phyloP scores from a whole-genome alignment of 2,888 invertebrate species.

The Meloe dianella region DNA sequence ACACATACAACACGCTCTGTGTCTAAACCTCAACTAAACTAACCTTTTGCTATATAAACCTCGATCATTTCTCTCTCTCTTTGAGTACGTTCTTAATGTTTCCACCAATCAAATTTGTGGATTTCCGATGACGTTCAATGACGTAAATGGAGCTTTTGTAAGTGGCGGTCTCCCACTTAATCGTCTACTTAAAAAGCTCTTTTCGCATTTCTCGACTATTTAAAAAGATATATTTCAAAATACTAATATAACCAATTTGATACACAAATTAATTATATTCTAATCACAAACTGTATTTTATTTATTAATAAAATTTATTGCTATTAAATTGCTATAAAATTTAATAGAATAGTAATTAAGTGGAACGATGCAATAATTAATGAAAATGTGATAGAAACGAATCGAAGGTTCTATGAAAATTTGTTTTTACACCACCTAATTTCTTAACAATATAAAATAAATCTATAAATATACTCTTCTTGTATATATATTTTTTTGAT shows the following conservation, averaged over 20 bases:
- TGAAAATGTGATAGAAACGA: too few species aligned
- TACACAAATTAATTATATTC: too few species aligned
- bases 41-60: slow-evolving; percentile 50
- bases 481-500: slow-evolving; percentile 19
- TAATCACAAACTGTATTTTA: too few species aligned
- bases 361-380: too few species aligned
- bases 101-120: slow-evolving; percentile 46
- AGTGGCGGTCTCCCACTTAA: slow-evolving; percentile 40
- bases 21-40: slow-evolving; percentile 53
- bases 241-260: too few species aligned
- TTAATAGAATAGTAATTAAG: too few species aligned
- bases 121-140: slow-evolving; percentile 49
- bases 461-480: not conserved
- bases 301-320: too few species aligned
- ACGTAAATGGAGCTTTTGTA: slow-evolving; percentile 46
- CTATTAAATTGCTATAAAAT: too few species aligned
- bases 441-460: too few species aligned
- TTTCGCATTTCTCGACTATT: not conserved
- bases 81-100: slow-evolving; percentile 44
- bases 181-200: not conserved
- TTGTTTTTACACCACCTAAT: too few species aligned
- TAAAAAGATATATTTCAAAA: too few species aligned
- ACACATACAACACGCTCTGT: slow-evolving; percentile 19
- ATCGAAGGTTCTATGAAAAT: too few species aligned
- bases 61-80: slow-evolving; percentile 51